A percentile compares a stretch with the other conserved stretches of the same genome.
Conservation (phyloP, 2,797 vertebrate genomes). For the Smutsia temminckii region DNA sequence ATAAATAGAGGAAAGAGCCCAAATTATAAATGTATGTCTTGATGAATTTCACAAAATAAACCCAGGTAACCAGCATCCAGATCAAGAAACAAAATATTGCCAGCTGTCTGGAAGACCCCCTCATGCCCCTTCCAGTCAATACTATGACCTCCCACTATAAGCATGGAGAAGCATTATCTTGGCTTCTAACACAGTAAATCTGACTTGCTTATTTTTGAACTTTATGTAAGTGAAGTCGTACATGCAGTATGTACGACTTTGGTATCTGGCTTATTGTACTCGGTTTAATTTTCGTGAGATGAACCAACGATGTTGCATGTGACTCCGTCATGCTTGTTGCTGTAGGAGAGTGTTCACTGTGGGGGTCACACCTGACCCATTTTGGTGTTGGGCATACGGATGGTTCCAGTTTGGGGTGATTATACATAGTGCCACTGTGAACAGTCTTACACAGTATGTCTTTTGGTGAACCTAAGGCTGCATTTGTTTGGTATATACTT, state of each 20-base stretch:
- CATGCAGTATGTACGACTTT: not conserved
- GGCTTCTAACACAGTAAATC: not conserved
- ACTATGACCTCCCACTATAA: not conserved
- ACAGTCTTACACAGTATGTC: not conserved
- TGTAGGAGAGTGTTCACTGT: not conserved
- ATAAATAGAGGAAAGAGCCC: not conserved
- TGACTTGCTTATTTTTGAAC: not conserved
- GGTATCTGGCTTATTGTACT: not conserved
- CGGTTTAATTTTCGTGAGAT: not conserved
- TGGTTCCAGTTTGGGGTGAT: not conserved
- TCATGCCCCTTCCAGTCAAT: not conserved
- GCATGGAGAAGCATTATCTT: not conserved
- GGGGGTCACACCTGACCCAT: not conserved
- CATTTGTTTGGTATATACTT: not conserved
- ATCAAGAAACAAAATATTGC: not conserved
- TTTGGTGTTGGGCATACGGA: not conserved
- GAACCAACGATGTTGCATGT: not conserved
- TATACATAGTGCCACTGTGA: not conserved
- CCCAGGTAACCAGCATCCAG: not conserved
- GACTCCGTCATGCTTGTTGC: not conserved
- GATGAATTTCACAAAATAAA: not conserved
- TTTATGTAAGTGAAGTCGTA: not conserved
- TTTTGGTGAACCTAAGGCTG: not conserved
- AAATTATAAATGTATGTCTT: not conserved
- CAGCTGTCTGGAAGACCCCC: not conserved